These are phyloP conservation scores for Pogonophryne albipinna DNA, from an alignment of 2,797 vertebrate species.

Conservation along the genomic window DNA sequence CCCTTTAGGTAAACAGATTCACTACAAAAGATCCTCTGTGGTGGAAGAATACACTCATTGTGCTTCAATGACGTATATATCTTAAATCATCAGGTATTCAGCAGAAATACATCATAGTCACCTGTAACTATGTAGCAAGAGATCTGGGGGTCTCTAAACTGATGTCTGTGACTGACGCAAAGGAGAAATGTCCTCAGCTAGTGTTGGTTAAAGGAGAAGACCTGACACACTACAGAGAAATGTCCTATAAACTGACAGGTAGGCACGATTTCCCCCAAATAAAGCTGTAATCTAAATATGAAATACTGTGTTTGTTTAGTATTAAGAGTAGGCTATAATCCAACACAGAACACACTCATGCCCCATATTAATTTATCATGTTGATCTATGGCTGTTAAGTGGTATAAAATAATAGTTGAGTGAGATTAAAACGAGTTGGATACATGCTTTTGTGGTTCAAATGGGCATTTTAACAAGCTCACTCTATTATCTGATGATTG, in stretches of 20 bases:
- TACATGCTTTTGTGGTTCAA: background rate
- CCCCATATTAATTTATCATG: background rate
- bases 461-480: background rate
- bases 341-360: background rate
- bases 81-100: constrained; percentile 84
- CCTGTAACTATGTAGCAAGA: constrained; percentile 94
- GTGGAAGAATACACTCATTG: background rate
- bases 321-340: background rate
- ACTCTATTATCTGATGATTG: background rate
- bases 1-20: constrained; percentile 86
- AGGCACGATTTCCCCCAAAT: background rate
- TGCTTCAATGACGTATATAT: background rate
- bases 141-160: constrained; percentile 88
- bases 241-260: constrained; percentile 94
- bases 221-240: constrained; percentile 91
- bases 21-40: fast-evolving
- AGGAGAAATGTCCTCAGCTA: constrained; percentile 90
- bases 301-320: background rate
- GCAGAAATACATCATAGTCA: constrained; percentile 91
- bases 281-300: background rate
- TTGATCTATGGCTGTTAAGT: background rate
- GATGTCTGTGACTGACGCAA: constrained; percentile 88
- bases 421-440: background rate
- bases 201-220: constrained; percentile 94
- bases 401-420: background rate